Conservation (phyloP, 2,888 invertebrate genomes). For the Ormyrus thymus region DNA sequence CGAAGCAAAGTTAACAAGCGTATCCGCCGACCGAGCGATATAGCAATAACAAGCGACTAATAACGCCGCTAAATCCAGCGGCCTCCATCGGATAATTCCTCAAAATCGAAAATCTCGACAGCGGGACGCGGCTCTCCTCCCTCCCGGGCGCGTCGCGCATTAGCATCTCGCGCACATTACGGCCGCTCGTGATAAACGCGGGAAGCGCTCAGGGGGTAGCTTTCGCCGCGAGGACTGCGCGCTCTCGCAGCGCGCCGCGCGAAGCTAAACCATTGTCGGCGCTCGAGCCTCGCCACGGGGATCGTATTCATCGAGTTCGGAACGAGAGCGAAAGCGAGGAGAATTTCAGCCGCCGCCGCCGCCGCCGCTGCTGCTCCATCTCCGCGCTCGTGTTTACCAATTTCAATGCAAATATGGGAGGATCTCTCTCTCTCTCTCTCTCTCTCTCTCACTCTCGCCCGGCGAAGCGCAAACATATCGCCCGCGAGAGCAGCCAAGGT, state of each 20-base stretch:
- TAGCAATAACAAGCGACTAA: too few relatives aligned
- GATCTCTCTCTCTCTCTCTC: conserved; percentile 58
- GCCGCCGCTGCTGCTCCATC: neutral
- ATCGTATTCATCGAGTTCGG: conserved; percentile 15
- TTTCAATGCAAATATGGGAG: conserved; percentile 67
- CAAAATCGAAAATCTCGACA: neutral
- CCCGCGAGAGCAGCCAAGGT: conserved; percentile 24
- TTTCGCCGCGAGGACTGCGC: neutral
- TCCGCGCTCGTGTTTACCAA: conserved; percentile 62
- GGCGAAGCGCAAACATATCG: conserved; percentile 60
- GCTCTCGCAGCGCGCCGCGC: neutral
- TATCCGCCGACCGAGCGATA: too few relatives aligned
- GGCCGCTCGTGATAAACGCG: neutral
- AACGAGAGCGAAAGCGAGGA: conserved; percentile 14
- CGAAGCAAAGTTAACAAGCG: too few relatives aligned
- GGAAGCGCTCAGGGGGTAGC: conserved; percentile 20
- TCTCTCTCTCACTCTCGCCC: conserved; percentile 52
- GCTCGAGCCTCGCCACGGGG: neutral
- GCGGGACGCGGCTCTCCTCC: neutral
- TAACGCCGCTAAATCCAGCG: too few relatives aligned
- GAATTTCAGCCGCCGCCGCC: neutral
- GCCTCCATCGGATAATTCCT: too few relatives aligned
- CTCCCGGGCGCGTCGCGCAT: neutral
- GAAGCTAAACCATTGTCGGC: conserved; percentile 19
- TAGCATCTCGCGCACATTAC: neutral